Conservation (phyloP, 2,888 invertebrate species). For the Patella caerulea region DNA sequence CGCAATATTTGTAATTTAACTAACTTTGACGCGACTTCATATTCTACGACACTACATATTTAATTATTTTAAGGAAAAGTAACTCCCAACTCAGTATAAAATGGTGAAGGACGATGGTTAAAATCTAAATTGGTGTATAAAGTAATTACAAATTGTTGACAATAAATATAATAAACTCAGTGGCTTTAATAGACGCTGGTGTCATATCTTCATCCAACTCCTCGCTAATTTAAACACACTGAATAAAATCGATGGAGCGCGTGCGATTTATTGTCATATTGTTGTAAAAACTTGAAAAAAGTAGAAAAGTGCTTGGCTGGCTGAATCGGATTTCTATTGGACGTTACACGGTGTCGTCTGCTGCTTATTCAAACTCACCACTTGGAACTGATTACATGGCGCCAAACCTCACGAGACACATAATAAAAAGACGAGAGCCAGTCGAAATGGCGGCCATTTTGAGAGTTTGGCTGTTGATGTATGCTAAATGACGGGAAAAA, state of each 20-base stretch:
- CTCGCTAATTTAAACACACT: slow-evolving; percentile 6
- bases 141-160: slow-evolving; percentile 12
- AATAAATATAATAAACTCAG: slow-evolving; percentile 6
- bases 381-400: slow-evolving; percentile 12
- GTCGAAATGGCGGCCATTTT: slow-evolving; percentile 5
- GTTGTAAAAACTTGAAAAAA: slow-evolving; percentile 13
- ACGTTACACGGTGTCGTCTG: slow-evolving; percentile 10
- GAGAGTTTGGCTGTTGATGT: slow-evolving; percentile 3
- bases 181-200: neutral
- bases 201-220: neutral
- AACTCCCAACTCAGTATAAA: too few species aligned
- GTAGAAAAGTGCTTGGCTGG: slow-evolving; percentile 5
- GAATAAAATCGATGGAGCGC: slow-evolving; percentile 12
- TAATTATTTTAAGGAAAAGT: too few species aligned
- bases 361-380: neutral
- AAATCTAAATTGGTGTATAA: slow-evolving; percentile 1
- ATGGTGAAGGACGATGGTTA: too few species aligned
- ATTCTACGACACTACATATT: too few species aligned
- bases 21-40: too few species aligned
- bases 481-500: neutral
- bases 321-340: slow-evolving; percentile 5
- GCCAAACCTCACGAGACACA: slow-evolving; percentile 8
- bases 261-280: slow-evolving; percentile 9
- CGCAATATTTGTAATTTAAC: too few species aligned
- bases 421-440: neutral